Base-by-base conservation (phyloP, 2,888 invertebrate genomes). In the Caenorhabditis sp. region DNA sequence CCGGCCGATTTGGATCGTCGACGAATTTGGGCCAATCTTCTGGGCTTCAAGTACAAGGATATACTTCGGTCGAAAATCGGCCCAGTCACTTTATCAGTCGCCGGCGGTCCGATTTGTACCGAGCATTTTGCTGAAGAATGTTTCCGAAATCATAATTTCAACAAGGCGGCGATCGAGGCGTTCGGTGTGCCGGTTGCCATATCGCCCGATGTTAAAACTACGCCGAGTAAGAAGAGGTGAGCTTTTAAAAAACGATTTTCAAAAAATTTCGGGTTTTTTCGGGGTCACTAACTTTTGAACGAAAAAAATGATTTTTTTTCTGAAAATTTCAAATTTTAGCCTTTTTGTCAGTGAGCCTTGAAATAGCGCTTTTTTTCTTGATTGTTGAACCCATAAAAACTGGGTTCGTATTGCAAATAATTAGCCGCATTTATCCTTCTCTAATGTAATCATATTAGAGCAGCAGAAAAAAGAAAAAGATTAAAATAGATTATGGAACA, bases 71-170 rank as follows among this genome's bases (percentile, higher is more conserved):
- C 65, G n/a, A 73, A 73, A 55, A 62, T 73, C 31, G 66, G 68
- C 0, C 69, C 63, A 0, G 55, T 65, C 0, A 64, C 58, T 14
- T 50, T 63, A 27, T 69, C 74, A 14, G 62, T 77, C 19, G 69
- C 71, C 12, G 62, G 66, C 19, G 77, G 76, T 1, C 67, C 72
- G 19, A 81, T 82, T 51, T 82, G 82, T 55, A 79, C 79, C 8
- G 80, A 82, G 37, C 82, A 82, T 55, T 82, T 82, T 49, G 68
- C 82, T 0, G 80, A 80, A 55, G 80, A 82, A 55, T 82, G 82
- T 69, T 76, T 69, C 53, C 66, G 79, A 43, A 79, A 74, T 59
- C 76, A 69, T 59, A 77, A 79, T 62, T 78, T 75, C 66, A 78
- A 76, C 54, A 76, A 82, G 62, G 69, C 80, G 0, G 82, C 82